These are phyloP conservation scores for Drosophila nr. fundita DNA, from an alignment of 2,888 invertebrate genomes.

Conservation along the genomic window DNA sequence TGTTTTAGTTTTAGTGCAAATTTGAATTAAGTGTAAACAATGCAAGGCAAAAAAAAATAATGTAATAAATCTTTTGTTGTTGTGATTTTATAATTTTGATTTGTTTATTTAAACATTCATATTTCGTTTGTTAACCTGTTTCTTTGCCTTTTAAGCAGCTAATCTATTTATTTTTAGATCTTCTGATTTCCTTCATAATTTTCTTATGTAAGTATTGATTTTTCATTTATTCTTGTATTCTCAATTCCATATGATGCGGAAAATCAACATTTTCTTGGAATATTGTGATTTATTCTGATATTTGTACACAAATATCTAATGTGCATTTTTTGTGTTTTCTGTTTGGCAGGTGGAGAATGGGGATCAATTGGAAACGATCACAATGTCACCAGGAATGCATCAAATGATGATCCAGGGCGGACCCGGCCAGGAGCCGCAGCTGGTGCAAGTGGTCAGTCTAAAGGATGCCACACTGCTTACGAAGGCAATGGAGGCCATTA, in stretches of 20 bases:
- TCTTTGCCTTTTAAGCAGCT: slow-evolving; percentile 33
- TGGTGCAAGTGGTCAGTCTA: slow-evolving; percentile 92
- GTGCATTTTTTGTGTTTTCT: background rate
- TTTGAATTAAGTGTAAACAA: slow-evolving; percentile 37
- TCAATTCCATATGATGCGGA: background rate
- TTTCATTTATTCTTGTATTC: background rate
- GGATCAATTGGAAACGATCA: slow-evolving; percentile 90
- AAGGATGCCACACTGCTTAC: slow-evolving; percentile 93
- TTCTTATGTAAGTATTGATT: slow-evolving; percentile 50
- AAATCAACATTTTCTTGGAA: background rate
- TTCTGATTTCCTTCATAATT: slow-evolving; percentile 23
- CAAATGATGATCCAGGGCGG: slow-evolving; percentile 92
- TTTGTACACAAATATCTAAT: background rate
- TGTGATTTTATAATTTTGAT: slow-evolving; percentile 63
- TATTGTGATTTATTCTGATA: background rate
- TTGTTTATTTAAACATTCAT: slow-evolving; percentile 5
- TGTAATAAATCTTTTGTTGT: slow-evolving; percentile 70
- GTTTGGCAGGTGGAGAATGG: slow-evolving; percentile 90
- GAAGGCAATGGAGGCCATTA: slow-evolving; percentile 91
- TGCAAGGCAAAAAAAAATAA: slow-evolving; percentile 32
- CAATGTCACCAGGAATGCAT: slow-evolving; percentile 91
- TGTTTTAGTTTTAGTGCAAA: slow-evolving; percentile 65
- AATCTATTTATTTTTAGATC: slow-evolving; percentile 18
- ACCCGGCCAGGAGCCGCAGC: slow-evolving; percentile 90
- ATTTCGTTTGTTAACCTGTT: slow-evolving; percentile 18